phyloP scores from a whole-genome alignment of 2,113 vertebrate genomes.

The Leptodactylus fuscus region DNA sequence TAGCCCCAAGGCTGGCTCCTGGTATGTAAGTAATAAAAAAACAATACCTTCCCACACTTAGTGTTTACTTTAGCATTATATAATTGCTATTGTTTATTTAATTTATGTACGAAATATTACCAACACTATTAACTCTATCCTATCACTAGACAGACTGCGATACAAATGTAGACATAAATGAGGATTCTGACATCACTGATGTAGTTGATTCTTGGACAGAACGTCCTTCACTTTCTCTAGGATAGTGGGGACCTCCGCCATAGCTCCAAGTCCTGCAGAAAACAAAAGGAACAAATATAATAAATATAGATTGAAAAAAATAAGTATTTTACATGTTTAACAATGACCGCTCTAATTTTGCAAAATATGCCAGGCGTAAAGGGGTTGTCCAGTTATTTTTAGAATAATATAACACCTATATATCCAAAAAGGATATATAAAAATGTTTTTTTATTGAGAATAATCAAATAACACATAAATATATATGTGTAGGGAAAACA shows the following conservation, averaged over 20 bases:
- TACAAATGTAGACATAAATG: neutral
- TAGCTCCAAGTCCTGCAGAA: constrained; percentile 87
- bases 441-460: no score
- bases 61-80: constrained; percentile 13
- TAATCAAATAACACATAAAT: no score
- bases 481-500: no score
- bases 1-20: constrained; percentile 5
- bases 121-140: neutral
- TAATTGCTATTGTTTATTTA: neutral
- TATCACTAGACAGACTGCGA: neutral
- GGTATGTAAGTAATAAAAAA: neutral
- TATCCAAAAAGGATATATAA: no score
- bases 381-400: no score
- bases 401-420: no score
- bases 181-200: constrained; percentile 33
- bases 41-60: neutral
- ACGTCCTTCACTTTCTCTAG: constrained; percentile 75
- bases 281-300: neutral
- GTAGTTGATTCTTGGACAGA: constrained; percentile 59
- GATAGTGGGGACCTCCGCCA: constrained; percentile 91
- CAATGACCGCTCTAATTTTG: no score
- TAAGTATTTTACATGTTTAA: no score
- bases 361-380: no score
- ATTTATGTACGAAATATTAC: neutral
- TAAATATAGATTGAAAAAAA: neutral